These are phyloP conservation scores for Cairina moschata DNA, from an alignment of 2,113 vertebrate species.

Conservation along the genomic window DNA sequence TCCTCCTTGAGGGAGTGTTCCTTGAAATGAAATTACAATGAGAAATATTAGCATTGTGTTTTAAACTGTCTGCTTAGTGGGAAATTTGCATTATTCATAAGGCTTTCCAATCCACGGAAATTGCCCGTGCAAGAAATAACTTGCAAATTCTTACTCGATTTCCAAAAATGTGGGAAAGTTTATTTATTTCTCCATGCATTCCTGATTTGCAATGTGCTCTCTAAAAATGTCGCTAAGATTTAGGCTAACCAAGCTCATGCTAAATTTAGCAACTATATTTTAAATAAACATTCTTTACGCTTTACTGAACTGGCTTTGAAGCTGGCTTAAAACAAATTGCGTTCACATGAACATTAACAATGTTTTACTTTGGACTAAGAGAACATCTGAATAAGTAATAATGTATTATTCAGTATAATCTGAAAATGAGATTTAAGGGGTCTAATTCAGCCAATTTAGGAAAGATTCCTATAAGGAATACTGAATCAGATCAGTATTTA, in stretches of 20 bases:
- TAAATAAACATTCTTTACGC: constrained; percentile 79
- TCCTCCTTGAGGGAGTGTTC: not conserved
- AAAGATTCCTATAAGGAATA: not conserved
- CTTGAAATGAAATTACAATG: not conserved
- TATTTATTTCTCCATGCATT: constrained; percentile 98
- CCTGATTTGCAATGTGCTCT: constrained; percentile 89
- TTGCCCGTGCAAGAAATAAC: constrained; percentile 77
- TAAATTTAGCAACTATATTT: constrained; percentile 88
- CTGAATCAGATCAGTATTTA: not conserved
- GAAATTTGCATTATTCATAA: not conserved
- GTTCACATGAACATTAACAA: constrained; percentile 22
- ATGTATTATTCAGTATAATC: not conserved
- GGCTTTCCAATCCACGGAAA: not conserved
- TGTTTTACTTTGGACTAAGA: constrained; percentile 26
- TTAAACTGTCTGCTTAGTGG: not conserved
- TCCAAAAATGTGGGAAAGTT: constrained; percentile 92
- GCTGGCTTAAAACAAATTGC: constrained; percentile 16
- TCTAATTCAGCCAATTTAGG: not conserved
- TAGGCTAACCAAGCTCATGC: constrained; percentile 76
- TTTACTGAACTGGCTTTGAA: constrained; percentile 67
- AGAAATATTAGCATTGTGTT: not conserved
- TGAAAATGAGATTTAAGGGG: constrained; percentile 17
- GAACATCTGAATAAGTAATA: constrained; percentile 55
- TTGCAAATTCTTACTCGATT: constrained; percentile 79
- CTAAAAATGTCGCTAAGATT: constrained; percentile 78